phyloP scores from a whole-genome alignment of 2,113 vertebrate genomes.

The Pseudorasbora parva region DNA sequence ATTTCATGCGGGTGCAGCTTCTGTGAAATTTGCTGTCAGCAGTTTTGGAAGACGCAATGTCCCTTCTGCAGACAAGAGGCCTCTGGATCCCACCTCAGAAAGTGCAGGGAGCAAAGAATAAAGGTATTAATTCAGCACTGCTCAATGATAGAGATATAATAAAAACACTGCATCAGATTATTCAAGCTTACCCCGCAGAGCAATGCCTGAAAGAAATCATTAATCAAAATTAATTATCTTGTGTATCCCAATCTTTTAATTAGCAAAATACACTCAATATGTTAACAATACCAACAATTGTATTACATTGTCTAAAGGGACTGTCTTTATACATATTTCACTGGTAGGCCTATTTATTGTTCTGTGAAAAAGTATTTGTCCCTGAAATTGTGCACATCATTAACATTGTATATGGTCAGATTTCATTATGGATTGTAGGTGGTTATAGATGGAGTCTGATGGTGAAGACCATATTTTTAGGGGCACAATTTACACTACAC shows the following conservation, averaged over 20 bases:
- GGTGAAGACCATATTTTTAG: background rate
- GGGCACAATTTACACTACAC: too few species aligned
- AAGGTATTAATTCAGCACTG: constrained; percentile 50
- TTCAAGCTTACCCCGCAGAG: background rate
- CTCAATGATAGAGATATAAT: background rate
- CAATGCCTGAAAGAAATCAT: background rate
- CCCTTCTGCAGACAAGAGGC: constrained; percentile 55
- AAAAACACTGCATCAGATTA: background rate
- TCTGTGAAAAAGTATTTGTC: background rate
- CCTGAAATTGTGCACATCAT: background rate
- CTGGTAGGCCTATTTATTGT: too few species aligned
- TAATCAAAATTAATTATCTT: background rate
- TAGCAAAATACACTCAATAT: background rate
- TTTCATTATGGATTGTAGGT: background rate
- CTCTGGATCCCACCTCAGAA: constrained; percentile 39
- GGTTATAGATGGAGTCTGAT: background rate
- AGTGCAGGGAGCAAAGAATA: constrained; percentile 52
- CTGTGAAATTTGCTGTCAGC: constrained; percentile 60
- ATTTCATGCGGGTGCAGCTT: constrained; percentile 55
- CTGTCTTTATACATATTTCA: background rate
- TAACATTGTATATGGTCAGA: background rate
- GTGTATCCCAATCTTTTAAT: background rate
- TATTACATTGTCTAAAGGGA: background rate
- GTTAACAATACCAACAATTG: background rate
- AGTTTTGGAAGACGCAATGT: constrained; percentile 61